A percentile compares a stretch with the other conserved stretches of the same genome.
Conservation (phyloP, 2,113 vertebrate genomes). For the Alethe castanea region DNA sequence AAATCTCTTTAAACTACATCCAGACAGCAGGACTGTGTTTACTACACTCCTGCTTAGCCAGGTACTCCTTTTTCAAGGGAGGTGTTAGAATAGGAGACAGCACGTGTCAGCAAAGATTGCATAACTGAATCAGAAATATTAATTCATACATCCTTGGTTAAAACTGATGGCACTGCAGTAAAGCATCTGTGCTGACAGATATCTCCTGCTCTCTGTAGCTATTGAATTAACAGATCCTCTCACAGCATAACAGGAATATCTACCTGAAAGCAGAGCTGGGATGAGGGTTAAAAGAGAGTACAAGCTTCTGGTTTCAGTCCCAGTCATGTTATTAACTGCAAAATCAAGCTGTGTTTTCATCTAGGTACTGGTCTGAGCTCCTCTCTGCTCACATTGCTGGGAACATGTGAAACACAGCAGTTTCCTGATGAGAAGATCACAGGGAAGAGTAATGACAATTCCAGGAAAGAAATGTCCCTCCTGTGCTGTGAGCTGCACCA, state of each 20-base stretch:
- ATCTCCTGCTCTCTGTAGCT: not conserved
- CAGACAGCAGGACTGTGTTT: not conserved
- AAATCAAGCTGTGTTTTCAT: conserved; percentile 17
- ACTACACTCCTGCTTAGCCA: not conserved
- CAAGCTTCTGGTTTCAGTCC: not conserved
- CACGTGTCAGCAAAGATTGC: not conserved
- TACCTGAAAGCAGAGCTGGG: not conserved
- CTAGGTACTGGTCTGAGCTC: not conserved
- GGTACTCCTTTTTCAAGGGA: not conserved
- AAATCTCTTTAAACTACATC: not conserved
- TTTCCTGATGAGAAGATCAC: not conserved
- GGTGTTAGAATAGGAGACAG: not conserved
- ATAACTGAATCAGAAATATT: not conserved
- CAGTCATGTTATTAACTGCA: not conserved
- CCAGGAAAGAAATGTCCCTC: not conserved
- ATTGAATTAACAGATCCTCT: not conserved
- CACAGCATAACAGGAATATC: not conserved
- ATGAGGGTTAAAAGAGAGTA: not conserved
- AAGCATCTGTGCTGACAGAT: not conserved
- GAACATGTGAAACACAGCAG: not conserved
- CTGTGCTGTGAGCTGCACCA: not conserved
- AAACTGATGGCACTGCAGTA: not conserved
- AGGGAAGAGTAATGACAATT: not conserved
- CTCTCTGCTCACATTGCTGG: not conserved
- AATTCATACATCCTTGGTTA: not conserved